Conservation (phyloP, 2,888 invertebrate species). For the Thelaira solivaga region DNA sequence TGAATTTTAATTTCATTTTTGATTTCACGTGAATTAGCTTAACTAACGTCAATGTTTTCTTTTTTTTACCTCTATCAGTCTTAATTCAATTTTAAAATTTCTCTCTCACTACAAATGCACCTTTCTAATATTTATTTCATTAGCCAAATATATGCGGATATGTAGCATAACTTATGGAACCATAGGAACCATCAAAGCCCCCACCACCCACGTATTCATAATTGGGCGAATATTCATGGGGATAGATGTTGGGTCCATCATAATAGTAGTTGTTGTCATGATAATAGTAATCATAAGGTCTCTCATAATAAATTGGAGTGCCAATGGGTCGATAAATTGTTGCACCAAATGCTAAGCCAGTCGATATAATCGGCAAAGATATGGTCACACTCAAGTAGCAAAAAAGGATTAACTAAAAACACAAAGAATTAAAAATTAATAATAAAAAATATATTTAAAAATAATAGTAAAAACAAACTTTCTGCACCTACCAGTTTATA, state of each 20-base stretch:
- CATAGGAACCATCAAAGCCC: constrained; percentile 25
- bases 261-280: constrained; percentile 30
- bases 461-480: background rate
- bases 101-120: constrained; percentile 43
- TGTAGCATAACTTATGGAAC: constrained; percentile 21
- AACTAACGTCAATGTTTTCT: background rate
- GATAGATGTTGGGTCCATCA: constrained; percentile 8
- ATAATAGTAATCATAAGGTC: constrained; percentile 37
- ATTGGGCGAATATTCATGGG: constrained; percentile 8
- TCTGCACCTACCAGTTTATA: constrained; percentile 35
- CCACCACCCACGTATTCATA: constrained; percentile 43
- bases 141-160: constrained; percentile 30
- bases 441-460: background rate
- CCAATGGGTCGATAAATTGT: constrained; percentile 35
- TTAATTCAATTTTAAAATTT: constrained; percentile 29
- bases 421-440: background rate
- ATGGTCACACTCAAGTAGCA: background rate
- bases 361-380: constrained; percentile 51
- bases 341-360: constrained; percentile 55
- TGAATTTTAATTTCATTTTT: no score
- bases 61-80: constrained; percentile 35
- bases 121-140: background rate
- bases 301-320: constrained; percentile 41
- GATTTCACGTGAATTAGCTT: background rate
- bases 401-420: constrained; percentile 36